Conservation (phyloP, 2,797 vertebrate species). For the Rhinogobio ventralis region DNA sequence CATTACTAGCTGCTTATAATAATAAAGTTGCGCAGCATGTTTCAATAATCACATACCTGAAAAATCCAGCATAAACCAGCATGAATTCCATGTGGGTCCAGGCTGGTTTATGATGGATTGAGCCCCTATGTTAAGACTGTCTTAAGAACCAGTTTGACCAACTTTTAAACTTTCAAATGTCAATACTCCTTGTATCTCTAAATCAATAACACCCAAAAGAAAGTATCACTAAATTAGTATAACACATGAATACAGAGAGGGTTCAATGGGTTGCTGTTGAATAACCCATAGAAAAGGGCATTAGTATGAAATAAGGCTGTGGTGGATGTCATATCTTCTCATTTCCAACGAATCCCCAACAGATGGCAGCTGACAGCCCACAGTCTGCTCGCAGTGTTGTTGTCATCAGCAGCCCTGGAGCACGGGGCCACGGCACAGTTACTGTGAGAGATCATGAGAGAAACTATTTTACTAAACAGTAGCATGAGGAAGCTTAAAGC, state of each 20-base stretch:
- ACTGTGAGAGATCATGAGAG: slow-evolving; percentile 58
- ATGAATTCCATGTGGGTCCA: not conserved
- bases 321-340: not conserved
- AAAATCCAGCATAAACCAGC: not conserved
- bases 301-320: slow-evolving; percentile 9
- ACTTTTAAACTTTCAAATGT: not conserved
- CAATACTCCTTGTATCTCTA: not conserved
- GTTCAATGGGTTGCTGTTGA: not conserved
- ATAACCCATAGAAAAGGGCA: not conserved
- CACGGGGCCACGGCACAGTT: slow-evolving; percentile 65
- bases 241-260: not conserved
- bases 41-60: not conserved
- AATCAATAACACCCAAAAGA: not conserved
- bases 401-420: slow-evolving; percentile 72
- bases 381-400: slow-evolving; percentile 72
- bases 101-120: not conserved
- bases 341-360: slow-evolving; percentile 76
- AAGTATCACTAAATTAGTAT: not conserved
- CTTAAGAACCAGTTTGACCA: no score
- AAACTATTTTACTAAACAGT: not conserved
- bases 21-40: not conserved
- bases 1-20: not conserved
- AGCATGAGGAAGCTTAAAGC: not conserved
- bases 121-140: not conserved
- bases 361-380: slow-evolving; percentile 80